Base-by-base conservation (phyloP, 2,797 vertebrate genomes). In the Hippopotamyrus pictus region DNA sequence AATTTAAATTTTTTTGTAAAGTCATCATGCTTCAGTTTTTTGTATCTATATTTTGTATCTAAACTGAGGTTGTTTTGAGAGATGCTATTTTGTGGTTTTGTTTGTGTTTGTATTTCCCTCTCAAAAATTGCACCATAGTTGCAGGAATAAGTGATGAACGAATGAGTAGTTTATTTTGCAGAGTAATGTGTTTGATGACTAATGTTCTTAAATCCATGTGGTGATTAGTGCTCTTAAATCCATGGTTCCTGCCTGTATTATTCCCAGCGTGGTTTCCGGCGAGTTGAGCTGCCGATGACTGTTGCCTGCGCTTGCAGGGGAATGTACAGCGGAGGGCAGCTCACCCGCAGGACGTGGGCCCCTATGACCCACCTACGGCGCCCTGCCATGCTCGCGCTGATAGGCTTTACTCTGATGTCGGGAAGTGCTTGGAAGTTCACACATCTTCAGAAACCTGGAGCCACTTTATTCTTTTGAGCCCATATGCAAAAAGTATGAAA, bases 241-340 rank as follows among this genome's bases (percentile, higher is more conserved):
- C 73, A 44, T 79, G 73, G 17, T 14, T 44, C 17, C 12, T 44
- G 69, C 33, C 7, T 79, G 17, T 9, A n/a, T 44, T 19, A 79
- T 79, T 44, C 73, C 33, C 33, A 79, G 17, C 6, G 1, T 44
- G 33, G 37, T 79, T 53, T 53, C 11, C 37, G 4, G 3, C 19
- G 2, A 3, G 5, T 9, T 9, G 62, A 50, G 8, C 37, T 41
- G 73, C 5, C 48, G 41, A 17, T 79, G 50, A 22, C 59, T 8
- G 0, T 69, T 0, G 92, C 88, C 91, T 59, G 85, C 82, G 86
- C 92, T 90, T 92, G 92, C 84, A 88, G 89, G 89, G 92, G 93
- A 93, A 94, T 93, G 92, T 90, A 8, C 59, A 76, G 37, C 50
- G 9, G n/a, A 1, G 41, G 46, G 79, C 91, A 53, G 25, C 84